These are phyloP conservation scores for Meiosimyza decipiens DNA, from an alignment of 2,888 invertebrate genomes.

Conservation along the genomic window DNA sequence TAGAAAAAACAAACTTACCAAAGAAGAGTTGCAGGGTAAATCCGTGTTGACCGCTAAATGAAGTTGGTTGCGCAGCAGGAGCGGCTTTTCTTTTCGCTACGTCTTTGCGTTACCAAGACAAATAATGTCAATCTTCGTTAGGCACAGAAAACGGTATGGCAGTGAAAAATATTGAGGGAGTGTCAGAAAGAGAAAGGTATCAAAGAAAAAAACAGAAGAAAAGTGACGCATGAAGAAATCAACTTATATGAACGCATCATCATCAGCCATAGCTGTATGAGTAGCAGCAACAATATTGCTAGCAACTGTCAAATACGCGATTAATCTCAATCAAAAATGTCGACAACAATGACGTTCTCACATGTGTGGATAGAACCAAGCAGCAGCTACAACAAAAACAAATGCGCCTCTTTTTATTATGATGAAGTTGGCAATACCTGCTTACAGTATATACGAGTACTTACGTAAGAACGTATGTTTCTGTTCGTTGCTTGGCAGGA, in stretches of 20 bases:
- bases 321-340: slow-evolving; percentile 57
- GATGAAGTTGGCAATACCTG: slow-evolving; percentile 16
- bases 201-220: neutral
- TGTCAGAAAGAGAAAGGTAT: neutral
- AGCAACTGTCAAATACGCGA: slow-evolving; percentile 58
- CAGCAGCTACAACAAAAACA: slow-evolving; percentile 32
- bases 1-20: neutral
- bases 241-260: slow-evolving; percentile 25
- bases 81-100: neutral
- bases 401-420: slow-evolving; percentile 21
- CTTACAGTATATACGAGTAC: neutral
- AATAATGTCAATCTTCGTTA: slow-evolving; percentile 46
- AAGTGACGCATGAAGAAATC: slow-evolving; percentile 3
- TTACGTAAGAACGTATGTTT: neutral
- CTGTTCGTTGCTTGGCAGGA: neutral
- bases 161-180: no score
- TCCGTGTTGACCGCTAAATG: slow-evolving; percentile 2
- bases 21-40: neutral
- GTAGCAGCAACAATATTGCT: slow-evolving; percentile 20
- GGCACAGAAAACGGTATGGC: neutral
- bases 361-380: slow-evolving; percentile 37
- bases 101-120: slow-evolving; percentile 26
- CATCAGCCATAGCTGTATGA: slow-evolving; percentile 15
- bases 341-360: slow-evolving; percentile 44
- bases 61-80: slow-evolving; percentile 10